phyloP scores from a whole-genome alignment of 2,888 invertebrate species.

The Phytoseiulus persimilis region DNA sequence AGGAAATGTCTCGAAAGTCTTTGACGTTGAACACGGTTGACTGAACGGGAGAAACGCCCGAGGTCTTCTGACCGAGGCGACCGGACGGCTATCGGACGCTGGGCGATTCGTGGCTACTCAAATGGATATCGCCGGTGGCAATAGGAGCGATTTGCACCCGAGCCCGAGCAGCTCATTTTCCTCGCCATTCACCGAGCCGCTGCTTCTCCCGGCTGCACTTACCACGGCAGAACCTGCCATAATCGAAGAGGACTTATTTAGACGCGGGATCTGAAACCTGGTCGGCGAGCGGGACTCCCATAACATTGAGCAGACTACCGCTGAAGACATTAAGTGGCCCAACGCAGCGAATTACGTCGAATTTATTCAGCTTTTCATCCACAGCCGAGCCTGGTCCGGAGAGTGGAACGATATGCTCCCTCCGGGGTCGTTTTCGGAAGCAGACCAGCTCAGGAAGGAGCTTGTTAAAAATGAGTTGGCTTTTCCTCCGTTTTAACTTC shows the following conservation, averaged over 20 bases:
- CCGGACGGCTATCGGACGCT: not conserved
- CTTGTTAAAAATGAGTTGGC: not conserved
- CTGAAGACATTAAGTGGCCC: not conserved
- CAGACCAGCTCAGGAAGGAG: not conserved
- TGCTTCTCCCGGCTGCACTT: not conserved
- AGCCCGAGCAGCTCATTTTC: not conserved
- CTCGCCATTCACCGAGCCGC: not conserved
- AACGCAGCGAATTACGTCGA: not conserved
- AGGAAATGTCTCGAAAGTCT: not conserved
- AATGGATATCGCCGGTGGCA: not conserved
- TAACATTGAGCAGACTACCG: not conserved
- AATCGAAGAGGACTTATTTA: not conserved
- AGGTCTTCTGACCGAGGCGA: not conserved
- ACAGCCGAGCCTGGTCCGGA: not conserved
- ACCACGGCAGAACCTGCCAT: not conserved
- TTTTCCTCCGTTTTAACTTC: not conserved
- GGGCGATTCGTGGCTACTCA: not conserved
- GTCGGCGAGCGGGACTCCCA: not conserved
- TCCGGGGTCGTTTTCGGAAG: not conserved
- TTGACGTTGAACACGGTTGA: not conserved
- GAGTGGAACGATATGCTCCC: not conserved
- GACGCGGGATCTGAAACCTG: not conserved
- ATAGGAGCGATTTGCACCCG: not conserved
- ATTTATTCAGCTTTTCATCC: conserved; percentile 5
- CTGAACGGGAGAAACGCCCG: not conserved